These are phyloP conservation scores for Brachymystax lenok DNA, from an alignment of 2,797 vertebrate genomes.

Conservation along the genomic window DNA sequence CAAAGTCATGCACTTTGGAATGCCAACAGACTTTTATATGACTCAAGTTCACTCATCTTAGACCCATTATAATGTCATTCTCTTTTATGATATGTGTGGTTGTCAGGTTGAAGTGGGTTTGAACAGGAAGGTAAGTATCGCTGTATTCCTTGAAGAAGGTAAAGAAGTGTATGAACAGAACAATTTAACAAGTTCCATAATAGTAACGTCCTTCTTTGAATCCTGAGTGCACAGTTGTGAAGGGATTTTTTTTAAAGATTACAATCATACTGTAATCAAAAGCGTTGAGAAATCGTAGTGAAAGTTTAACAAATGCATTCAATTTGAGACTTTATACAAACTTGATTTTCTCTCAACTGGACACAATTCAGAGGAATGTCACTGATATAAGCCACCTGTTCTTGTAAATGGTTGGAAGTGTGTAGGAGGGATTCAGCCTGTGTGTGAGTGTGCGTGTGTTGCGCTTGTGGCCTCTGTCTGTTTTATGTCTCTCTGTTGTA, in stretches of 20 bases:
- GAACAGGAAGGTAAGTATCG: not conserved
- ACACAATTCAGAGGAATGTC: not conserved
- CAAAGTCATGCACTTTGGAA: constrained; percentile 1
- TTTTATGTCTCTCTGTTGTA: too few relatives aligned
- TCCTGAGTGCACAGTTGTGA: not conserved
- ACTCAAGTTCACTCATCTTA: not conserved
- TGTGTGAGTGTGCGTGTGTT: not conserved
- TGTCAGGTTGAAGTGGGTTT: not conserved
- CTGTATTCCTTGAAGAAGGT: not conserved
- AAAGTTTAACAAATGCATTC: not conserved
- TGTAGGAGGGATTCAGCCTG: not conserved
- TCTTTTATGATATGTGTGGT: not conserved
- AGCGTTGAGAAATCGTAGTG: not conserved
- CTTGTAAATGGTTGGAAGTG: not conserved
- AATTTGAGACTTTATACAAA: not conserved
- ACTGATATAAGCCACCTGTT: not conserved
- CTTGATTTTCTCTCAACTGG: not conserved
- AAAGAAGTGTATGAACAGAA: not conserved
- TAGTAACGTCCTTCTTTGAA: not conserved
- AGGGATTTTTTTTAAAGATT: not conserved
- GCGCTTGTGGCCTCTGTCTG: not conserved
- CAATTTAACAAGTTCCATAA: not conserved
- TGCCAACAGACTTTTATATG: not conserved
- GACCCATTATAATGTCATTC: not conserved
- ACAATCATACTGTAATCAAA: constrained; percentile 14